Base-by-base conservation (phyloP, 2,113 vertebrate species). In the Hippocampus mohnikei region DNA sequence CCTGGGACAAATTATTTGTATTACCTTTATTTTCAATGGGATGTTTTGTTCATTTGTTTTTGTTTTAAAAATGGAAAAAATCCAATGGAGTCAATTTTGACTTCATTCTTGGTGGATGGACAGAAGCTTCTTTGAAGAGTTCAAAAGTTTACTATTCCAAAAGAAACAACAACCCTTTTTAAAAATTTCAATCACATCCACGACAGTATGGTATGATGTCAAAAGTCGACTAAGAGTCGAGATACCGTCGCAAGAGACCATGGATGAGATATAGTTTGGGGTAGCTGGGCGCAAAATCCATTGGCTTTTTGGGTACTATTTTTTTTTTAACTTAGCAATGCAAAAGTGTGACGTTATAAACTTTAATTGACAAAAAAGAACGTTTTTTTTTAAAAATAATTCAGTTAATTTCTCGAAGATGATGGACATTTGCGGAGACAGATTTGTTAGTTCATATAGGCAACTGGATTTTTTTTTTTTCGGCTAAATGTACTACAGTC, bases 401-500 rank as follows among this genome's bases (percentile, higher is more conserved):
- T 67, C 75, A 92, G 90, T 89, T 77, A 72, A 80, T 80, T 88
- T 53, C 71, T 78, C 70, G 92, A 90, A 90, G 80, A 80, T 96
- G 95, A 96, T 81, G 87, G 95, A 93, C 93, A 94, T 88, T 89
- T 82, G 77, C 80, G 91, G 92, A 93, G 95, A 95, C 95, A 95
- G 93, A 92, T 86, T 93, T 96, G 94, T 95, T 97, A 94, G 94
- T 95, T 96, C 95, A 95, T 91, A 93, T 92, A 93, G 93, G 89
- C 87, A 82, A 94, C 95, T 97, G 95, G 94, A 96, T 97, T 95
- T 33, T 60, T 97, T 98, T 65, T 95, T 98, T 95, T 97, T 98
- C 94, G 94, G 94, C 95, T 95, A 98, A 98, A 98, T 98, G 97
- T 95, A 95, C 95, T 95, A 92, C 94, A 95, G 95, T 94, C 94